Base-by-base conservation (phyloP, 1,140 invertebrate genomes). In the Leucophenga varia region DNA sequence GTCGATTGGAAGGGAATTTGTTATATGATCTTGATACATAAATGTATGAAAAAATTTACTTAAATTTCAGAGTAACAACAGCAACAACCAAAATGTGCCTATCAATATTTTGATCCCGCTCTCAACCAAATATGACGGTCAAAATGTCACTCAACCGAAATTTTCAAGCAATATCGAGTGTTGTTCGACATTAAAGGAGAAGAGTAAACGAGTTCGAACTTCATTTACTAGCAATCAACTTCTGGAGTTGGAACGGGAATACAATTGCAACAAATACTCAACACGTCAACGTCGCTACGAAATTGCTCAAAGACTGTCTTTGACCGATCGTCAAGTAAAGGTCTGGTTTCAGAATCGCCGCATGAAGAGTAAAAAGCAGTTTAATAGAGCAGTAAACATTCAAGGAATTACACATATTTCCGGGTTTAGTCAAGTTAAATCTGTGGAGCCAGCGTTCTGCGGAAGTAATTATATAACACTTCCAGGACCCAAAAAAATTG, bases 321-420 rank as follows among this genome's bases (percentile, higher is more conserved):
- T 95, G 0, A 85, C 85, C 0, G 91, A 95, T 59, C 77, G 89
- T 31, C 91, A 95, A 74, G 91, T 95, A 12, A 94, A 95, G 76
- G 92, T 95, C 40, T 95, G 91, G 91, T 94, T 72, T 18, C 69
- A 72, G 39, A 72, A 72, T 61, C 51, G 69, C 7, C 68, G 69
- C 16, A 71, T 72, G 68, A 72, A 72, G 17, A 48, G 43, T 8
- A 72, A 72, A 13, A 72, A 68, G 34, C 17, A 44, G 31, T 30
- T 59, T 10, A 56, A 43, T 7, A 43, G 52, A 20, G 25, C n/a
- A n/a, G n/a, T n/a, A n/a, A n/a, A n/a, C n/a, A n/a, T n/a, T n/a
- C n/a, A n/a, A n/a, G n/a, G 48, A 52, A 9, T 6, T 36, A 2
- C 8, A 19, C 7, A 0, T 2, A 7, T 50, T 44, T 20, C 8